These are phyloP conservation scores for Enteromius trimaculatus DNA, from an alignment of 2,797 vertebrate genomes.

Conservation along the genomic window DNA sequence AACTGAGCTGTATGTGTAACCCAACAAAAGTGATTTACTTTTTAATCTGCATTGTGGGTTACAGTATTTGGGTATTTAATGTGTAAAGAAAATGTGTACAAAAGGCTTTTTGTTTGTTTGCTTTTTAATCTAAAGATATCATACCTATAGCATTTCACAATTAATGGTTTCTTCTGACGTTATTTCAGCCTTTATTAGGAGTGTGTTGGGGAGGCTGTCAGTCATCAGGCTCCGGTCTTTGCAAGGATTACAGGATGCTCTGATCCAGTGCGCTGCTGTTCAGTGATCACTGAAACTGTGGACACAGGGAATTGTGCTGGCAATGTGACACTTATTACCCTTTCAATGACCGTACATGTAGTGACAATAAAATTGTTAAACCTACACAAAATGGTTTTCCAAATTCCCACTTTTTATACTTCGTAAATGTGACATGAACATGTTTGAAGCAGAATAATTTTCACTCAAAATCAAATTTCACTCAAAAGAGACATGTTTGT, in stretches of 20 bases:
- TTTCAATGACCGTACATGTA: background rate
- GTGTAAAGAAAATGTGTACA: background rate
- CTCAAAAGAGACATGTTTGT: no score
- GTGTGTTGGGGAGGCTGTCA: background rate
- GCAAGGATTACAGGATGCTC: conserved; percentile 16
- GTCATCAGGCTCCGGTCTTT: conserved; percentile 28
- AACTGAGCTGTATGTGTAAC: background rate
- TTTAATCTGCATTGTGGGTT: background rate
- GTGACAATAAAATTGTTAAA: conserved; percentile 11
- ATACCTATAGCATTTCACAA: background rate
- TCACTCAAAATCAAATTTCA: no score
- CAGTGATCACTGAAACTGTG: background rate
- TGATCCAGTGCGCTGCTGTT: conserved; percentile 19
- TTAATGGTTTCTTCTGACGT: background rate
- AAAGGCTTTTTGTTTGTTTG: background rate
- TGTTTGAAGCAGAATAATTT: background rate
- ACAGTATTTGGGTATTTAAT: background rate
- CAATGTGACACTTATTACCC: background rate
- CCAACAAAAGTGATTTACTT: background rate
- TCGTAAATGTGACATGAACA: background rate
- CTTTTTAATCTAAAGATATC: background rate
- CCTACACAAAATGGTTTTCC: background rate
- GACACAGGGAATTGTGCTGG: background rate
- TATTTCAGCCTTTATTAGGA: background rate
- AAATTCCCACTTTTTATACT: background rate